phyloP scores from a whole-genome alignment of 2,113 vertebrate genomes.

The Benitochromis conjunctus region DNA sequence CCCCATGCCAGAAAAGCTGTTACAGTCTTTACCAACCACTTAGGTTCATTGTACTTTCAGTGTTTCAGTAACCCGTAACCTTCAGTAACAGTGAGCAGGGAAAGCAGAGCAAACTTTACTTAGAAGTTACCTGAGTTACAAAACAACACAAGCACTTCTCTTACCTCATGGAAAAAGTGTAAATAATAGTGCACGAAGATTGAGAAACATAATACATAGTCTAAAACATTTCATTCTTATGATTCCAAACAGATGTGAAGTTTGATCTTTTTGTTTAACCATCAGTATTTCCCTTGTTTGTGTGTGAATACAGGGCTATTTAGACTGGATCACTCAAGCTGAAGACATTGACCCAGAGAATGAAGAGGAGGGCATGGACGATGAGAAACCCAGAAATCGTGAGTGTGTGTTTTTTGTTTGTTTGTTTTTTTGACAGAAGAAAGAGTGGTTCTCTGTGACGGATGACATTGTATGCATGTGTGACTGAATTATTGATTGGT shows the following conservation, averaged over 20 bases:
- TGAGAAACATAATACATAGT: neutral
- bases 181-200: neutral
- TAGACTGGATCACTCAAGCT: slow-evolving; percentile 99
- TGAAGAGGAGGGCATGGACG: slow-evolving; percentile 94
- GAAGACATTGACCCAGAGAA: slow-evolving; percentile 99
- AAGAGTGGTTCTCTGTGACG: neutral
- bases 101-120: neutral
- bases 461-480: neutral
- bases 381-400: slow-evolving; percentile 97
- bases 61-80: neutral
- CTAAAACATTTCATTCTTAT: neutral
- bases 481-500: neutral
- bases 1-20: neutral
- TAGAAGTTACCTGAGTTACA: neutral
- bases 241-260: neutral
- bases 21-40: neutral
- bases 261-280: neutral
- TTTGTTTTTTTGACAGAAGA: neutral
- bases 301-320: slow-evolving; percentile 76
- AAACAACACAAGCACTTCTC: neutral
- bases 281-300: neutral
- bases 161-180: neutral
- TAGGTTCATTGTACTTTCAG: neutral
- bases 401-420: slow-evolving; percentile 42
- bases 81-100: neutral